Evolutionary conservation across 2,113 vertebrate genomes (phyloP), one percentile per base, ranked within the genome.

Genomic region (Phrynosoma blainvillii): DNA sequence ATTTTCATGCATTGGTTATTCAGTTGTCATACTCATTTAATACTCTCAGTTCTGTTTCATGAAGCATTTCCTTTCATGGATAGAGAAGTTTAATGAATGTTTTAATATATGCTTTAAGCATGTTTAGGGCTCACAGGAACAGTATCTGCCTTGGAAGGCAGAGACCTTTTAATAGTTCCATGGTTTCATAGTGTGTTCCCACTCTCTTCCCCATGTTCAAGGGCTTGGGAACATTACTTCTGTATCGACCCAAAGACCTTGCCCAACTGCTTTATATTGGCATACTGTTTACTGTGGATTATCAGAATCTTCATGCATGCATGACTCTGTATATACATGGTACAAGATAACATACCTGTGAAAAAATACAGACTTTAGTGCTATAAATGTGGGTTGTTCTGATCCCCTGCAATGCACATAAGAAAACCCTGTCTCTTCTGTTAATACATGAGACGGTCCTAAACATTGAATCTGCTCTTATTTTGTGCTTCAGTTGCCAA

Each of bases 401-500:
- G 36, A 23, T 75, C 18, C n/a, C 79, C 18, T 14, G 21, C 11
- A 4, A 16, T 59, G 27, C 54, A 75, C 71, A 73, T 40, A 23
- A 11, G 70, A 32, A 79, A 36, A 27, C 54, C 11, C 27, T 84
- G 8, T 74, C 52, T 87, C n/a, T 74, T 16, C 54, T 82, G 36
- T 32, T 81, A 73, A 59, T 32, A 40, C 27, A 62, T n/a, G 32
- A 36, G 66, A 30, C 13, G 82, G 30, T 75, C 30, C 18, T n/a
- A 36, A 82, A 74, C 47, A 40, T 62, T 75, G 71, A 42, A 87
- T 82, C 56, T 27, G 65, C 9, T 59, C 54, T 40, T 25, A 18
- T 27, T 54, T 76, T 25, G 65, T 80, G 66, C 84, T 90, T 88
- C 32, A 77, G 32, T 88, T 83, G 32, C 85, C 82, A 88, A 62